Conservation (phyloP, 2,113 vertebrate species). For the Sclerurus mexicanus region DNA sequence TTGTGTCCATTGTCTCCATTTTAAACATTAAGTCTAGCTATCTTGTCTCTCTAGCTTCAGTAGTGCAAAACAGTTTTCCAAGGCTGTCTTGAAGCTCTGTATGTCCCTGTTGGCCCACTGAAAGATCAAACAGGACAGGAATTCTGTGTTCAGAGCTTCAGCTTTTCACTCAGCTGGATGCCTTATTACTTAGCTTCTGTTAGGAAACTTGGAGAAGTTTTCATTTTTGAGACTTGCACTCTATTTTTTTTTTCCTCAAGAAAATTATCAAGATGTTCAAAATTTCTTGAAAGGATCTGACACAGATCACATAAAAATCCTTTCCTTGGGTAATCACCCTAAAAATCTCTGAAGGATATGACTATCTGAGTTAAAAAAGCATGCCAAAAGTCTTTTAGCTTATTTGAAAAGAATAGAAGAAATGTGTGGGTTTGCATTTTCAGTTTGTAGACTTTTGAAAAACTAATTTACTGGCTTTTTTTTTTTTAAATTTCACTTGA, state of each 20-base stretch:
- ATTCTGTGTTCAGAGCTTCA: not conserved
- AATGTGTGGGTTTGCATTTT: not conserved
- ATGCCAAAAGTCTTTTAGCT: not conserved
- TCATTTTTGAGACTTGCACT: not conserved
- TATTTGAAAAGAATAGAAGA: not conserved
- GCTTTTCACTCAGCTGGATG: not conserved
- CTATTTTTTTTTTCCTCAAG: not conserved
- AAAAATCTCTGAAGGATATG: not conserved
- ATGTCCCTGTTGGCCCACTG: not conserved
- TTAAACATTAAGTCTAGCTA: not conserved
- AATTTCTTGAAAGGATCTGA: not conserved
- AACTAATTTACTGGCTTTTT: not conserved
- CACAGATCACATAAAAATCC: not conserved
- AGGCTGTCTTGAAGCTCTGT: not conserved
- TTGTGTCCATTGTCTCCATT: not conserved
- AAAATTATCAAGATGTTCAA: not conserved
- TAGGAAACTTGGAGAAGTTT: not conserved
- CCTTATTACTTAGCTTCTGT: not conserved
- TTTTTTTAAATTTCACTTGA: not conserved
- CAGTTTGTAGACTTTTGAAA: not conserved
- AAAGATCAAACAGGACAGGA: not conserved
- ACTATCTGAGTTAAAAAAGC: not conserved
- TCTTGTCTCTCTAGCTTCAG: not conserved
- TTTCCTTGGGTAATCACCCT: not conserved
- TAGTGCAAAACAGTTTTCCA: not conserved